Evolutionary conservation across 2,113 vertebrate species (phyloP), one percentile per base, ranked within the genome.

Genomic region (Lonchura striata): DNA sequence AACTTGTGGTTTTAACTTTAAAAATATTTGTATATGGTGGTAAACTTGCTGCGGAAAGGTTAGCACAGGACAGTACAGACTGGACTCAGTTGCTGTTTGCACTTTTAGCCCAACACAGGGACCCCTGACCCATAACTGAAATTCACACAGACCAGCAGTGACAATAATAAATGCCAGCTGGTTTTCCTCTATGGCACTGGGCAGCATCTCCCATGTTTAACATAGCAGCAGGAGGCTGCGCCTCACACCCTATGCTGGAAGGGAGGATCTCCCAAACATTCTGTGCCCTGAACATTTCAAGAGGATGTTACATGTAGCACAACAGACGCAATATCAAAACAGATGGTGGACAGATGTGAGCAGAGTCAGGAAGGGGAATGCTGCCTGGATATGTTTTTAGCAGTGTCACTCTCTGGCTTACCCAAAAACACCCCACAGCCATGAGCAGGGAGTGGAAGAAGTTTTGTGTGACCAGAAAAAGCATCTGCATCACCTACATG

Each of bases 301-400:
- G 80, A 88, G 23, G 64, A 86, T 89, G 53, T 84, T 91, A 89
- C 74, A 71, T 52, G n/a, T 21, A 66, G 47, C 59, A 63, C 8
- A 66, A 84, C 75, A 88, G 79, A 86, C 44, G 42, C 6, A 75
- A 92, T 92, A 90, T 70, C 60, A 64, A 82, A 95, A 57, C 83
- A 95, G 83, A 75, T 91, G 83, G 86, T 21, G 60, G 83, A 79
- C 89, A 95, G 85, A 94, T 92, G 91, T 57, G 72, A 82, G 20
- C 1, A 1, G 41, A 74, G 35, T 39, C 65, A 60, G 60, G 88
- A 91, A 90, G 71, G 46, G 39, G 27, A 80, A 75, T 90, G 54
- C 65, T 70, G 63, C 47, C 88, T 80, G 64, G 42, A 57, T 87
- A 69, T 25, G 54, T 64, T 94, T 90, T 75, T 17, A 85, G 41